Percentiles rank a stretch among this genome's conserved stretches.
phyloP scores from a whole-genome alignment of 1,140 invertebrate genomes.

The Platyura marginata region DNA sequence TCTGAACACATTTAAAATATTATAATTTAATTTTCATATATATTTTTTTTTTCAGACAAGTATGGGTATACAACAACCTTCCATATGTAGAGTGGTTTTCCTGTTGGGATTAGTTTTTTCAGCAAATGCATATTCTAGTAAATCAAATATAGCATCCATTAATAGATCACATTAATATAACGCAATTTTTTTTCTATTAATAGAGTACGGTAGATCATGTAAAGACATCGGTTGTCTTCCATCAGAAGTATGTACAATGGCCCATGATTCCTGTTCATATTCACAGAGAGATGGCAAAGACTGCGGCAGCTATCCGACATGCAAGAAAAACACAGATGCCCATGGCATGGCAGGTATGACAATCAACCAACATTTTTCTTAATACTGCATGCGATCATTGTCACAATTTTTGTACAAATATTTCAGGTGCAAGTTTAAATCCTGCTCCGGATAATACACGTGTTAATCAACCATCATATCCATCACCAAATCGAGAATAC shows the following conservation, averaged over 20 bases:
- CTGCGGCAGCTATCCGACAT: slow-evolving; percentile 47
- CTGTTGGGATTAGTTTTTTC: neutral
- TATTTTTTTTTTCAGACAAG: no score
- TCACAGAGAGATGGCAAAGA: slow-evolving; percentile 29
- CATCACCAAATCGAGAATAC: neutral
- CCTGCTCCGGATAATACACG: slow-evolving; percentile 22
- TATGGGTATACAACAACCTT: no score
- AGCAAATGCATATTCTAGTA: slow-evolving; percentile 1
- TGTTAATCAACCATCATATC: slow-evolving; percentile 13
- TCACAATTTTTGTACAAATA: neutral
- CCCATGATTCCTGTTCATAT: slow-evolving; percentile 43
- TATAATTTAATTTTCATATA: no score
- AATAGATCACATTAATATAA: neutral
- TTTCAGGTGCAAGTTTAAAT: slow-evolving; percentile 21
- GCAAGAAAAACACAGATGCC: slow-evolving; percentile 32
- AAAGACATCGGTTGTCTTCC: slow-evolving; percentile 54
- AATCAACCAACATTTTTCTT: no score
- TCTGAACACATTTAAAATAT: no score
- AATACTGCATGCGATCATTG: neutral
- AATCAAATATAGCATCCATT: neutral
- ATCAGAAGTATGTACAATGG: slow-evolving; percentile 49
- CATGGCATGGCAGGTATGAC: slow-evolving; percentile 7
- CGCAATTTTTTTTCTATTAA: slow-evolving; percentile 14
- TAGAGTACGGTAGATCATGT: slow-evolving; percentile 56
- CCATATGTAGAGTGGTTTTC: no score